phyloP scores from a whole-genome alignment of 92 coral and sea anemone species.

The Porites evermanni region DNA sequence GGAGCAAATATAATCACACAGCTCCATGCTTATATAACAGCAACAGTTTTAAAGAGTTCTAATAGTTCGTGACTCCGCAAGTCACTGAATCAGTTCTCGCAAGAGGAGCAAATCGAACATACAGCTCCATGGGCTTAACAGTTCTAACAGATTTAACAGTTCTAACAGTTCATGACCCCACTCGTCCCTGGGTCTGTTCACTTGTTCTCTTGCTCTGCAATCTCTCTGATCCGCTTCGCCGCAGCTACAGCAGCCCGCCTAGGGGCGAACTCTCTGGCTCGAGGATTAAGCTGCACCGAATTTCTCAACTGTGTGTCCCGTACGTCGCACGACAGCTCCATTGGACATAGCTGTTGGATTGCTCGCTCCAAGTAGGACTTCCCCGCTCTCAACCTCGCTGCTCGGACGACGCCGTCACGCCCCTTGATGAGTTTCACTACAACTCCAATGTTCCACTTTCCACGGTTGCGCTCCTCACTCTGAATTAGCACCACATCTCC shows the following conservation, averaged over 20 bases:
- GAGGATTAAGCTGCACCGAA: conserved; percentile 17
- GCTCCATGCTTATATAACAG: neutral
- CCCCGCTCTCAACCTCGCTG: conserved; percentile 26
- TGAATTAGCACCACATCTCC: too few relatives aligned
- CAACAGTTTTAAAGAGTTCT: conserved; percentile 23
- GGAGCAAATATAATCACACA: conserved; percentile 40
- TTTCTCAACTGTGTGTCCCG: neutral
- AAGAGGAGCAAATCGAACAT: too few relatives aligned
- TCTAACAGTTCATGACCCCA: too few relatives aligned
- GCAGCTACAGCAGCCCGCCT: conserved; percentile 30
- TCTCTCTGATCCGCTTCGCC: conserved; percentile 44
- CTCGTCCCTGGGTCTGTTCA: neutral
- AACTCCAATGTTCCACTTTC: too few relatives aligned
- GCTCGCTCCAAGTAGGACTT: conserved; percentile 27
- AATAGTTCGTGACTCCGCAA: neutral
- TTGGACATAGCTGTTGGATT: conserved; percentile 44
- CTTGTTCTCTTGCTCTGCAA: conserved; percentile 8
- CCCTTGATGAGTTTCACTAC: too few relatives aligned
- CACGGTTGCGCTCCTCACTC: too few relatives aligned
- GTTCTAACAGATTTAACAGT: too few relatives aligned
- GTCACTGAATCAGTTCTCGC: too few relatives aligned
- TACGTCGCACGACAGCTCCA: conserved; percentile 57
- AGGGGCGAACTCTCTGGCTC: conserved; percentile 23
- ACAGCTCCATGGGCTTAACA: too few relatives aligned
- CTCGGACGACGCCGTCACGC: conserved; percentile 30